Conservation (phyloP, 2,113 vertebrate genomes). For the Pristiophorus japonicus region DNA sequence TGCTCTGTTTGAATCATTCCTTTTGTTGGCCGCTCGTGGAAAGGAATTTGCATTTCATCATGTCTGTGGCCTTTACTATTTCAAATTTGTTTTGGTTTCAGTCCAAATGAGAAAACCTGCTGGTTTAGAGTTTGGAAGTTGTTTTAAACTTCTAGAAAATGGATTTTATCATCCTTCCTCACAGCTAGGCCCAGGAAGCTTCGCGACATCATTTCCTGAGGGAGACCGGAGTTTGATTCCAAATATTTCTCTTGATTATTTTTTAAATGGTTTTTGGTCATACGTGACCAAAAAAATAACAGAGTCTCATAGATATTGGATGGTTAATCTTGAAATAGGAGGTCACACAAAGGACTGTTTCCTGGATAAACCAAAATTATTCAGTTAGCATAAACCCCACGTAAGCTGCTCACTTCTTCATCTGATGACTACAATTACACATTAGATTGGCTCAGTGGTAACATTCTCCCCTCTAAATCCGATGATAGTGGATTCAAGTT, state of each 20-base stretch:
- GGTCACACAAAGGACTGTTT: not conserved
- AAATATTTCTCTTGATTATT: not conserved
- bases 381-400: not conserved
- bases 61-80: not conserved
- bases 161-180: not conserved
- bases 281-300: not conserved
- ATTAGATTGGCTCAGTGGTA: not conserved
- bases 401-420: not conserved
- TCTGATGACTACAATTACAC: not conserved
- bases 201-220: not conserved
- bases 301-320: not conserved
- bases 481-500: not conserved
- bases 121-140: not conserved
- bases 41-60: not conserved
- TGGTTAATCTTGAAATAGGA: not conserved
- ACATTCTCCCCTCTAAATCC: not conserved
- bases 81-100: not conserved
- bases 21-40: not conserved
- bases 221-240: not conserved
- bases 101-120: not conserved
- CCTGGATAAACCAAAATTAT: not conserved
- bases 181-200: not conserved
- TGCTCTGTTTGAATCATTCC: not conserved
- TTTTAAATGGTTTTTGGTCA: not conserved
- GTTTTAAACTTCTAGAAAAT: not conserved